Evolutionary conservation across 2,113 vertebrate species (phyloP).

Genomic region (Caretta caretta): DNA sequence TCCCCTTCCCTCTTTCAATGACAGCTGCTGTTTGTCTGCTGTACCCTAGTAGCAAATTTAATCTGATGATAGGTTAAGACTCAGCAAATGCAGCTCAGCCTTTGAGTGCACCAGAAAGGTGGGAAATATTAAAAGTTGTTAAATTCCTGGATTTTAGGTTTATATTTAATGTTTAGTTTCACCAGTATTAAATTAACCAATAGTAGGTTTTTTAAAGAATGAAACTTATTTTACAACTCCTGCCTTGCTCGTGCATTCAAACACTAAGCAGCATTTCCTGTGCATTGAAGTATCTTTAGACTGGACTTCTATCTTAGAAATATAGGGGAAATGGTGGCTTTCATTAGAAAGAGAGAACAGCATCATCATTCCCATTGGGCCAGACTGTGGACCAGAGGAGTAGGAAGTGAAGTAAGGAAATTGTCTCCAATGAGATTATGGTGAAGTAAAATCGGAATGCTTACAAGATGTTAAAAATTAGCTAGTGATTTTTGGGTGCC

Average conservation of each 20-base stretch:
- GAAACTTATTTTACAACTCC: background rate
- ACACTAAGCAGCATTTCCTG: background rate
- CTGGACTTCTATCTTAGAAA: background rate
- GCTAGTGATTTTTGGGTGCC: background rate
- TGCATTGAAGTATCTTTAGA: background rate
- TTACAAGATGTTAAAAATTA: background rate
- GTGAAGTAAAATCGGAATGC: background rate
- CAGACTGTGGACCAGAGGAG: background rate
- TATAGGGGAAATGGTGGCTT: background rate
- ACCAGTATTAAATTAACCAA: background rate
- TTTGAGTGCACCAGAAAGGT: accelerated
- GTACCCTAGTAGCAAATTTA: background rate
- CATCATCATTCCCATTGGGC: background rate
- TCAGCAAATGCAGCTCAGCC: background rate
- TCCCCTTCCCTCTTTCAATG: background rate
- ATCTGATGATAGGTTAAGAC: background rate
- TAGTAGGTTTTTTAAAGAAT: background rate
- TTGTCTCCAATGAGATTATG: background rate
- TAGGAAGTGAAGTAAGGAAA: background rate
- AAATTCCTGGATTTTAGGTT: background rate
- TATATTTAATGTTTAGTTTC: background rate
- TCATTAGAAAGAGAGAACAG: background rate
- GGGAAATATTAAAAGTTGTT: background rate
- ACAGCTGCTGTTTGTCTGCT: background rate
- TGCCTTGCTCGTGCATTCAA: background rate